Evolutionary conservation across 2,113 vertebrate genomes (phyloP), one percentile per base, ranked within the genome.

Genomic region (Oceanites oceanicus): DNA sequence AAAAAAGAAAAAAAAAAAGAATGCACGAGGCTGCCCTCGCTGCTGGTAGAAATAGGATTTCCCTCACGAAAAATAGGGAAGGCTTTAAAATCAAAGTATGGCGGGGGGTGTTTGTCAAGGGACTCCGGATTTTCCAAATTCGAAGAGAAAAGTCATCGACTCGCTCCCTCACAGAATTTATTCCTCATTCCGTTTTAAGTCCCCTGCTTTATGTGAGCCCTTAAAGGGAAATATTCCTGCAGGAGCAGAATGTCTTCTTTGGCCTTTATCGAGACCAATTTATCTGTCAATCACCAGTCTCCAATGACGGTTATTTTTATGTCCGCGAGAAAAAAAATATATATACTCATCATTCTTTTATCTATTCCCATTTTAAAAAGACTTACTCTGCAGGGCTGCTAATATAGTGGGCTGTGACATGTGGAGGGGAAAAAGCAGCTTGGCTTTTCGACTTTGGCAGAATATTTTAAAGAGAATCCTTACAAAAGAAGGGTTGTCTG

Each of bases 251-350:
- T 15, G n/a, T 97, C 93, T 93, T 97, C 87, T 95, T 90, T 92
- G 98, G 97, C 98, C 97, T 98, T 97, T 96, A 96, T 97, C 88
- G 92, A 97, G 95, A 86, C 70, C 84, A 53, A 59, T 96, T 98
- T 95, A 96, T 95, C 97, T 97, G 97, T 98, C 98, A 98, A 93
- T 97, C 98, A 97, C 95, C 95, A 61, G 88, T 79, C 96, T 97
- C 97, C 91, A 79, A 47, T 95, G 93, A 95, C 77, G 95, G 94
- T 61, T 47, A 71, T 77, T 94, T 96, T 92, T 77, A 68, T 32
- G 96, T 92, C 68, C 65, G 83, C 67, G 58, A 85, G 27, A 4
- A 34, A 52, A 67, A 50, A 80, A 16, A 32, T 30, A 50, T 20
- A 45, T 2, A 13, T 1, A 9, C 32, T 52, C 89, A 21, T 92